Evolutionary conservation across 2,797 vertebrate genomes (phyloP).

Genomic region (Onychomys arenicola): DNA sequence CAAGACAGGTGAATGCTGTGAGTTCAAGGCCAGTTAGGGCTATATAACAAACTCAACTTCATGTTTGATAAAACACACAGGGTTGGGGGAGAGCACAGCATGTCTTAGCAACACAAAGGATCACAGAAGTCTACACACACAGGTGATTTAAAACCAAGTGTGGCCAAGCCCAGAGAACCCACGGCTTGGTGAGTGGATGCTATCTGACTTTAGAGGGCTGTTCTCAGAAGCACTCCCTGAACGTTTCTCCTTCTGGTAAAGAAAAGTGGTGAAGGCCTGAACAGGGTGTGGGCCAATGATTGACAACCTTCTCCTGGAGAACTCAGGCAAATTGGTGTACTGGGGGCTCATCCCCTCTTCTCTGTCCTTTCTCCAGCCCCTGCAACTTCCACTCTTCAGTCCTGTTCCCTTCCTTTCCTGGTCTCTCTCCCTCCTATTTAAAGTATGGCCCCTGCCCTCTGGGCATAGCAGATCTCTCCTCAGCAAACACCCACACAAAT

Average conservation of each 20-base stretch:
- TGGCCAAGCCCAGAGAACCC: too few species aligned
- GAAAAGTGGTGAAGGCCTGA: not conserved
- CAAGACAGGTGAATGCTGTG: not conserved
- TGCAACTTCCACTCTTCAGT: too few species aligned
- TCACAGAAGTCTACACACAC: not conserved
- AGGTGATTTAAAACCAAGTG: not conserved
- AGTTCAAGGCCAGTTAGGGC: not conserved
- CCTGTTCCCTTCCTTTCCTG: not conserved
- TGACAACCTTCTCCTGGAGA: not conserved
- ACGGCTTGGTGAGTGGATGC: not conserved
- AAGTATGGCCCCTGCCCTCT: not conserved
- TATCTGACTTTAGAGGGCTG: not conserved
- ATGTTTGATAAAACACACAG: not conserved
- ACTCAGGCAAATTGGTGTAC: accelerated
- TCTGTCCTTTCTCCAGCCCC: not conserved
- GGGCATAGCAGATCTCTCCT: not conserved
- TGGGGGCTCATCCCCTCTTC: not conserved
- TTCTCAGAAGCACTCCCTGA: not conserved
- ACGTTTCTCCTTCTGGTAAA: slow-evolving; percentile 3
- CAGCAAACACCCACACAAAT: not conserved
- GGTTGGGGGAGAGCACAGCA: not conserved
- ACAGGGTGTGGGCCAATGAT: not conserved
- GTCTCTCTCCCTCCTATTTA: not conserved
- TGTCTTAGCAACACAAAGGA: not conserved
- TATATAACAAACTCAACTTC: not conserved